Base-by-base conservation (phyloP, 2,113 vertebrate genomes). In the Protomyctophum bolini region DNA sequence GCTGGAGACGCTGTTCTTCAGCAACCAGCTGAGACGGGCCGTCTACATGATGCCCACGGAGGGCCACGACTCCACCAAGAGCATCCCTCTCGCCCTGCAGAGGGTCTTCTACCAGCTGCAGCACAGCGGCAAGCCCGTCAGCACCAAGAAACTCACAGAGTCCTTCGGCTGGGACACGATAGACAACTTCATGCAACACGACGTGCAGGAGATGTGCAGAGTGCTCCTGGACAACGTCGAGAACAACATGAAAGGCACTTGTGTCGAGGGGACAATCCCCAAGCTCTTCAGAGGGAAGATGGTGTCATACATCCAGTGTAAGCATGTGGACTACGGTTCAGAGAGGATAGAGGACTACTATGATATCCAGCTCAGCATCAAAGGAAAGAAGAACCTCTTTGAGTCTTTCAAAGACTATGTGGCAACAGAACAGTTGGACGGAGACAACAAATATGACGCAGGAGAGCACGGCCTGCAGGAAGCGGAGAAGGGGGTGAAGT, bases 1-100 rank as follows among this genome's bases (percentile, higher is more conserved):
- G 80, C 93, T 99, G 79, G 97, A 99, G 92, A 99, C 98, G 0
- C 94, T 99, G 66, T 99, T 99, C 93, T 99, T 99, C 90, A 99
- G 97, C 77, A 99, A 99, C 88, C 98, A 99, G 52, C 94, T 99
- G 70, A 94, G 97, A 61, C 94, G 97, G 96, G 98, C 98, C 70
- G 97, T 99, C 73, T 99, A 99, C 92, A 98, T 99, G 97, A 99
- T 99, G 98, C 98, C 97, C 72, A 99, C 97, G 46, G 97, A 99
- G 91, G 98, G 98, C 15, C 97, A 99, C 28, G 98, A 99, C 84
- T 99, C 98, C 1, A 98, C 97, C 54, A 99, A 99, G 92, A 99
- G 98, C 8, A 97, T 99, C 69, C 98, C 98, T 52, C 92, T 99
- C 80, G 98, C 98, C 0, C 91, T 99, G 73, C 98, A 99, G 83